Evolutionary conservation across 2,113 vertebrate genomes (phyloP), one percentile per base, ranked within the genome.

Genomic region (Archilochus colubris): DNA sequence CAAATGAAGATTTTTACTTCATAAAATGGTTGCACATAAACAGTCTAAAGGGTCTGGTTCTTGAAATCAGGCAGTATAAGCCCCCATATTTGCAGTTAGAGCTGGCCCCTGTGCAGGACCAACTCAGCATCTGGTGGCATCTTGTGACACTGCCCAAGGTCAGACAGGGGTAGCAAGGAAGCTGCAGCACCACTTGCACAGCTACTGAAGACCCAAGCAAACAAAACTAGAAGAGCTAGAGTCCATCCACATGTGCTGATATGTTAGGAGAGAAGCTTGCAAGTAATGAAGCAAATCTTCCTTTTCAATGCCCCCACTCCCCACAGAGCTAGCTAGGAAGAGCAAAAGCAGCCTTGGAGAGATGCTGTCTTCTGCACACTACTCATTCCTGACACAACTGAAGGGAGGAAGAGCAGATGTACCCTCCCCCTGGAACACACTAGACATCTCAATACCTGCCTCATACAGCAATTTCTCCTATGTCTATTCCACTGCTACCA

Each of bases 31-130:
- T 63, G 31, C 11, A 84, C 20, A 76, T 14, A 61, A 93, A 0
- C 28, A 61, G 25, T 9, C 28, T 33, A 4, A 80, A 73, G 36
- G 30, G 23, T 23, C 53, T 31, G 24, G 57, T 67, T 58, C 43
- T 43, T 27, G 28, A 80, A 74, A 82, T 8, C 8, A 23, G 57
- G 30, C 24, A 48, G 25, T 2, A 30, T 25, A 11, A 63, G 76
- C 55, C 16, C 21, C 3, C 10, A 6, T 57, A 54, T 48, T 24
- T 64, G 70, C 48, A 36, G 59, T 18, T 31, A 46, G 7, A 28
- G 9, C 24, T 24, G 62, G 7, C 6, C n/a, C 30, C 9, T 1
- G 0, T 20, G 1, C 0, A 0, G 1, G 75, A 33, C 43, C 68
- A 62, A 8, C 20, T 30, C 72, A 4, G 66, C 5, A 0, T 4